Evolutionary conservation across 2,888 invertebrate genomes (phyloP).

Genomic region (Plagodis dolabraria): DNA sequence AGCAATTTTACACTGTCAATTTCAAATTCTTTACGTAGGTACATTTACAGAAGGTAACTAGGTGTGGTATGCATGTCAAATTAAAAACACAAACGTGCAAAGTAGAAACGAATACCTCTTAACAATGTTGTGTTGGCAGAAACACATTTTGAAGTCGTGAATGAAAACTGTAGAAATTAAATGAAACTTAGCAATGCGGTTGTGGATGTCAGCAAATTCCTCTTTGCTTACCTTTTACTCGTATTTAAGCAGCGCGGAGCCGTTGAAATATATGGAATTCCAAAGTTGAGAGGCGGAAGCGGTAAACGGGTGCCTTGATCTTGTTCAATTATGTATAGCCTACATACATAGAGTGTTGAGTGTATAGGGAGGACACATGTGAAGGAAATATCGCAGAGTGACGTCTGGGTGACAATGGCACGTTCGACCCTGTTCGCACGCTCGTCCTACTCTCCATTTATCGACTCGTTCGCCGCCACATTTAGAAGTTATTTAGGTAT

Average conservation of each 20-base stretch:
- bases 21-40: not conserved
- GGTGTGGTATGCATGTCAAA: not conserved
- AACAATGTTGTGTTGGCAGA: slow-evolving; percentile 3
- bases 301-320: slow-evolving; percentile 73
- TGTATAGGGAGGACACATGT: slow-evolving; percentile 38
- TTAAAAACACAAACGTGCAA: slow-evolving; percentile 4
- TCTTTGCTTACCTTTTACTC: slow-evolving; percentile 34
- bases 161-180: slow-evolving; percentile 31
- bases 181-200: slow-evolving; percentile 35
- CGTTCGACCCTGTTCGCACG: slow-evolving; percentile 79
- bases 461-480: slow-evolving; percentile 67
- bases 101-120: slow-evolving; percentile 9
- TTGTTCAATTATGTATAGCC: slow-evolving; percentile 51
- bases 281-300: slow-evolving; percentile 72
- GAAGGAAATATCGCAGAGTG: slow-evolving; percentile 66
- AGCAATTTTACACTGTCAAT: not conserved
- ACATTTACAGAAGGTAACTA: not conserved
- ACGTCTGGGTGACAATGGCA: slow-evolving; percentile 69
- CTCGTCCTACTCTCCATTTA: slow-evolving; percentile 73
- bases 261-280: slow-evolving; percentile 55
- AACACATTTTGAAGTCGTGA: slow-evolving; percentile 27
- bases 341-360: slow-evolving; percentile 22
- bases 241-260: slow-evolving; percentile 35
- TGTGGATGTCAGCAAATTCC: slow-evolving; percentile 35
- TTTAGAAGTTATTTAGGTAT: slow-evolving; percentile 56